A percentile compares a stretch with the other conserved stretches of the same genome.
phyloP scores from a whole-genome alignment of 2,888 invertebrate species.

The Mythimna lalbum region DNA sequence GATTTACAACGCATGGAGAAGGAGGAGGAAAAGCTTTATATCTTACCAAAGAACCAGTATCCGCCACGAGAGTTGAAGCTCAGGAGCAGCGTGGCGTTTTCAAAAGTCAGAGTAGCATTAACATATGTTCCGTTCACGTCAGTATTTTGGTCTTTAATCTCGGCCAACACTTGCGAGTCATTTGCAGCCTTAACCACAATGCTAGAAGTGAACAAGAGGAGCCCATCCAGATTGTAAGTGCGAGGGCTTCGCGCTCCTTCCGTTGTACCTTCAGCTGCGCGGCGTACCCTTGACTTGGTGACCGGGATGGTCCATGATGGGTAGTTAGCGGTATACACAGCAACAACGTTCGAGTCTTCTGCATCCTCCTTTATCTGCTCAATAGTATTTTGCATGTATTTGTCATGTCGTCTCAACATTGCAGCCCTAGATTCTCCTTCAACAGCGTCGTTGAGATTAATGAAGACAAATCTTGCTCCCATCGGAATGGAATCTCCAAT shows the following conservation, averaged over 20 bases:
- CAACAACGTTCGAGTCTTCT: slow-evolving; percentile 85
- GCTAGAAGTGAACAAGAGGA: slow-evolving; percentile 70
- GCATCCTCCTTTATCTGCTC: slow-evolving; percentile 77
- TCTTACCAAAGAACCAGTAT: slow-evolving; percentile 86
- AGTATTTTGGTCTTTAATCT: slow-evolving; percentile 9
- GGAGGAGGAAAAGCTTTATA: not conserved
- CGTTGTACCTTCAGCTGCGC: slow-evolving; percentile 69
- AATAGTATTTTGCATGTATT: slow-evolving; percentile 89
- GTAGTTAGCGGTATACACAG: slow-evolving; percentile 90
- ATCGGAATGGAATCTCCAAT: slow-evolving; percentile 77
- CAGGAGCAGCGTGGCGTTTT: slow-evolving; percentile 70
- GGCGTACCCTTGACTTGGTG: slow-evolving; percentile 75
- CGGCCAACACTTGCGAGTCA: slow-evolving; percentile 9
- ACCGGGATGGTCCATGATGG: slow-evolving; percentile 86
- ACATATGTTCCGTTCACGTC: slow-evolving; percentile 60
- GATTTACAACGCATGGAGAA: too few species aligned
- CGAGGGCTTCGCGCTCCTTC: not conserved
- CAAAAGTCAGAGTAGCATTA: slow-evolving; percentile 73
- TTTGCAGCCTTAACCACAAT: slow-evolving; percentile 59
- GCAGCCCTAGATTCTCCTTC: slow-evolving; percentile 89
- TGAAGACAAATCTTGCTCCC: slow-evolving; percentile 88
- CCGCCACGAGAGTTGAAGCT: slow-evolving; percentile 75
- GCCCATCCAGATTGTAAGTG: slow-evolving; percentile 61
- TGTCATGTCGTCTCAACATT: slow-evolving; percentile 91
- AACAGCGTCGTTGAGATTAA: slow-evolving; percentile 90